A percentile compares a stretch with the other conserved stretches of the same genome.
Evolutionary conservation across 2,113 vertebrate species (phyloP).

Genomic region (Phoxinus phoxinus): DNA sequence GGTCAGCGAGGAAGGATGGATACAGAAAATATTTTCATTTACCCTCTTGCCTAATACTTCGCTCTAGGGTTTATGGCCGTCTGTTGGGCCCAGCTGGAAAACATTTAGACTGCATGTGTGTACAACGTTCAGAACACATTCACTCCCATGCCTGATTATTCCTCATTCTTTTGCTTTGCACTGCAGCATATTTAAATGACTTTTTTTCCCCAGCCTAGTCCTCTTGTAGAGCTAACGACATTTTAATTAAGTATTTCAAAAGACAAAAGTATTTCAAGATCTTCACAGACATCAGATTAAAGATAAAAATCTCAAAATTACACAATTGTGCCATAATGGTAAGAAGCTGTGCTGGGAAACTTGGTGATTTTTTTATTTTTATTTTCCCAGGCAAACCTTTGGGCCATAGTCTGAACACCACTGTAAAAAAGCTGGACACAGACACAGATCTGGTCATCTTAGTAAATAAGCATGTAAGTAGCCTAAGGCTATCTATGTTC

Average conservation of each 20-base stretch:
- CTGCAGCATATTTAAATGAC: background rate
- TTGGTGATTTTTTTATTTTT: background rate
- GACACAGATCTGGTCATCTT: background rate
- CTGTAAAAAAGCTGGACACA: background rate
- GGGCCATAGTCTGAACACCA: background rate
- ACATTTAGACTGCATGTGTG: background rate
- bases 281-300: background rate
- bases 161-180: constrained; percentile 1
- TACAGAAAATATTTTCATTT: background rate
- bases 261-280: background rate
- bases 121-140: background rate
- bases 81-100: constrained; percentile 22
- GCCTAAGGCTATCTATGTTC: background rate
- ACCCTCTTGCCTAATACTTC: background rate
- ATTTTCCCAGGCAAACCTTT: background rate
- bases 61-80: constrained; percentile 11
- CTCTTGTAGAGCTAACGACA: background rate
- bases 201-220: background rate
- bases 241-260: background rate
- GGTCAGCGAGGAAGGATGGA: constrained; percentile 13
- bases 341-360: background rate
- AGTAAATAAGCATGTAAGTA: background rate
- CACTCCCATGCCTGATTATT: background rate
- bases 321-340: background rate
- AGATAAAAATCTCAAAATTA: background rate